Conservation (phyloP, 2,113 vertebrate genomes). For the Chaetodon auriga region DNA sequence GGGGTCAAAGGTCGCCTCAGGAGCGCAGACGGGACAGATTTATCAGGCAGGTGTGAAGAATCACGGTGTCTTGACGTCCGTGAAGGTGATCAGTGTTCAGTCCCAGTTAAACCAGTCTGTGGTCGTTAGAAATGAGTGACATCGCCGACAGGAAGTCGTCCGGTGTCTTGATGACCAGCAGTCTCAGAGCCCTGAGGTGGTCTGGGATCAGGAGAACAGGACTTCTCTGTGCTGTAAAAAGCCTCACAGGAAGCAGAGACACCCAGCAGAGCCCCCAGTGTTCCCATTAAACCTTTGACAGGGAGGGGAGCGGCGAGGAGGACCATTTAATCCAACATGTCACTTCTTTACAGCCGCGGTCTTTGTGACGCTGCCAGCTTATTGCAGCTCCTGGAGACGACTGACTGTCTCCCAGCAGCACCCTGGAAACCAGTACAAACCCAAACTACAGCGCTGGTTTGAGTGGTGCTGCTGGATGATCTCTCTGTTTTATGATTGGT, state of each 20-base stretch:
- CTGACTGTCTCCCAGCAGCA: constrained; percentile 10
- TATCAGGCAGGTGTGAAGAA: constrained; percentile 17
- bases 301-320: neutral
- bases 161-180: no score
- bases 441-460: constrained; percentile 6
- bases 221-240: neutral
- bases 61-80: neutral
- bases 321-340: constrained; percentile 57
- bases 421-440: constrained; percentile 35
- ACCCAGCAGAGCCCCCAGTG: neutral
- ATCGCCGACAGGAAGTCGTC: neutral
- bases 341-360: constrained; percentile 35
- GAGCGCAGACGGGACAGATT: constrained; percentile 9
- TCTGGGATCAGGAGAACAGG: neutral
- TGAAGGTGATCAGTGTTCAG: neutral
- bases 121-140: no score
- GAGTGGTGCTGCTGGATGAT: neutral
- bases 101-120: no score
- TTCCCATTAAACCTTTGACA: neutral
- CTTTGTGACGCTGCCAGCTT: constrained; percentile 32
- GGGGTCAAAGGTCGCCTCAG: no score
- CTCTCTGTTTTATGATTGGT: no score
- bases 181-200: neutral
- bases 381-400: neutral
- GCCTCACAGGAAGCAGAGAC: constrained; percentile 1